Base-by-base conservation (phyloP, 2,797 vertebrate genomes). In the Mormyrus hasselquistii region DNA sequence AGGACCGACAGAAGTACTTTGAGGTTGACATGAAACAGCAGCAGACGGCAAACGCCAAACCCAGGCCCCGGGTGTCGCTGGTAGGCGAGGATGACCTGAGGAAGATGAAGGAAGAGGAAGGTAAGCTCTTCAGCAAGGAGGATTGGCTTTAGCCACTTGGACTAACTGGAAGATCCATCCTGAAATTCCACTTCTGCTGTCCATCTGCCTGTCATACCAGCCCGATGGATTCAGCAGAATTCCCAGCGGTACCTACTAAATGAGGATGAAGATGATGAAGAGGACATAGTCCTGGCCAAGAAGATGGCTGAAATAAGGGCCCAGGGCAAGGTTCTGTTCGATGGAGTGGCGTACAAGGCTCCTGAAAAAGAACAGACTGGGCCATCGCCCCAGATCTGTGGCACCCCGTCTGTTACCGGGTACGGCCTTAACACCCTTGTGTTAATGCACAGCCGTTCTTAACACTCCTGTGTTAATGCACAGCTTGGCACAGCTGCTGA, bases 61-160 rank as follows among this genome's bases (percentile, higher is more conserved):
- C 97, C 89, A 98, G 97, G 69, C 97, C 98, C 89, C 95, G 98
- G 0, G 97, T 99, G 2, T 99, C 98, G 2, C 93, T 99, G 34
- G 97, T 99, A 0, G 98, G 97, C 10, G 98, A 98, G 47, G 98
- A 99, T 0, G 98, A 99, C 92, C 94, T 99, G 88, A 97, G 98
- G 94, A 99, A 99, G 88, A 99, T 99, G 98, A 97, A 97, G 89
- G 98, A 99, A 86, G 98, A 99, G 88, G 98, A 99, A 97, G 98
- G 98, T 99, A 89, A 0, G 94, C 90, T 25, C 88, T 86, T 6
- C 50, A 16, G 83, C 25, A 50, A 52, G 47, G 47, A 53, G 12
- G 41, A 38, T 55, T 44, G 34, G 14, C 73, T 41, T 38, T 38
- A 7, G 73, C 41, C 19, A 4, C 19, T 79, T 79, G 38, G 38